phyloP scores from a whole-genome alignment of 2,113 vertebrate species.

The Larimichthys crocea region DNA sequence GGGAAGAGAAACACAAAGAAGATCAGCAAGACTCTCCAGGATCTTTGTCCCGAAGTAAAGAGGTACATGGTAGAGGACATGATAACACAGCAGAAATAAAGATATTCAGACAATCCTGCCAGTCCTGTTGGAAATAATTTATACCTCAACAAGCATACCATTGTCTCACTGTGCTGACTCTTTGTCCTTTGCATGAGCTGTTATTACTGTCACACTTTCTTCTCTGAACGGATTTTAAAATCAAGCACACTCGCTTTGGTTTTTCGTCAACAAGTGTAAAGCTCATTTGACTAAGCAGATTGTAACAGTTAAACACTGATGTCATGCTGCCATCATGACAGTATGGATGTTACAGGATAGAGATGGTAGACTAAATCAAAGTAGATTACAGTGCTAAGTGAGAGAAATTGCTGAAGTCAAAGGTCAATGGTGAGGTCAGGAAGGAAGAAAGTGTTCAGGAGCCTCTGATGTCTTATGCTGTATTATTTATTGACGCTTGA shows the following conservation, averaged over 20 bases:
- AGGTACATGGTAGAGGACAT: conserved; percentile 48
- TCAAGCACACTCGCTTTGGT: not conserved
- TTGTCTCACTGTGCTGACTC: not conserved
- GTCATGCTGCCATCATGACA: not conserved
- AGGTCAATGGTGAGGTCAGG: too few relatives aligned
- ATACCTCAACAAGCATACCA: not conserved
- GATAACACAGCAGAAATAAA: too few relatives aligned
- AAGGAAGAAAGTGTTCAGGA: too few relatives aligned
- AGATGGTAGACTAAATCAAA: not conserved
- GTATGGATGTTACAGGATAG: conserved; percentile 4
- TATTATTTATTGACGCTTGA: too few relatives aligned
- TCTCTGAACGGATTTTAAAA: conserved; percentile 7
- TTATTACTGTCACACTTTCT: not conserved
- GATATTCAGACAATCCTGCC: not conserved
- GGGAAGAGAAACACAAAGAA: conserved; percentile 64
- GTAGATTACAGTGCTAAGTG: conserved; percentile 13
- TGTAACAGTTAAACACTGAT: conserved; percentile 27
- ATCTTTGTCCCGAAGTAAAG: conserved; percentile 66
- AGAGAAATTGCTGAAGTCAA: too few relatives aligned
- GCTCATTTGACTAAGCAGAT: conserved; percentile 41
- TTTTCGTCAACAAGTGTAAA: conserved; percentile 4
- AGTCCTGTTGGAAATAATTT: not conserved
- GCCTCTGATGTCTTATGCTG: too few relatives aligned
- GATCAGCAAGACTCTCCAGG: conserved; percentile 59
- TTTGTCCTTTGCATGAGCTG: not conserved